Evolutionary conservation across 2,113 vertebrate species (phyloP), one percentile per base, ranked within the genome.

Genomic region (Nematolebias whitei): DNA sequence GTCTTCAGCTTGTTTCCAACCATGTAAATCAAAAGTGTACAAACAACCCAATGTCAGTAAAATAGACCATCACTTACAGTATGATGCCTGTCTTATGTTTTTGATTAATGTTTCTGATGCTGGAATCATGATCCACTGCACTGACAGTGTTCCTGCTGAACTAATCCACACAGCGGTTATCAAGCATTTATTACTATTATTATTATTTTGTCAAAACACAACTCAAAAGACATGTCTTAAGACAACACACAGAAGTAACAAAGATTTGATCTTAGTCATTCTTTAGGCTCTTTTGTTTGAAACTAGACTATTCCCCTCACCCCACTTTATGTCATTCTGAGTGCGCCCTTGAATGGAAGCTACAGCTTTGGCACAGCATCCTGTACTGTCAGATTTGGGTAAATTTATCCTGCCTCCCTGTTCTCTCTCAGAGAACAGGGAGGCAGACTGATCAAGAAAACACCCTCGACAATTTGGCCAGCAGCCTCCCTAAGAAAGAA

Each of bases 371-470:
- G 85, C 86, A 16, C 51, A 14, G 41, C 49, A 64, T 86, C 79
- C 76, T 76, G 73, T 63, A 80, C 82, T 86, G 85, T 89, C 78
- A 83, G 73, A 71, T 72, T 87, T 74, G 56, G 41, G 80, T 74
- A 87, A 87, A 90, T 71, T 75, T 70, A 85, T 86, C 81, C 68
- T 51, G 75, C 82, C 78, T 73, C 76, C 69, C 78, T 76, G 82
- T 55, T 71, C 77, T 79, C 57, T 81, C 73, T 78, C n/a, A 50
- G 56, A 76, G 67, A 45, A n/a, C n/a, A n/a, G n/a, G n/a, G n/a
- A n/a, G n/a, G n/a, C n/a, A n/a, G n/a, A 4, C 70, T 55, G 66
- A 76, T 86, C 84, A 79, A 63, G 70, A 86, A 86, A 83, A 82
- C 70, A 70, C 71, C 76, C 67, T 71, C 76, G 81, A 84, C 75